These are phyloP conservation scores for Diadophis punctatus DNA, from an alignment of 2,113 vertebrate species.

Conservation along the genomic window DNA sequence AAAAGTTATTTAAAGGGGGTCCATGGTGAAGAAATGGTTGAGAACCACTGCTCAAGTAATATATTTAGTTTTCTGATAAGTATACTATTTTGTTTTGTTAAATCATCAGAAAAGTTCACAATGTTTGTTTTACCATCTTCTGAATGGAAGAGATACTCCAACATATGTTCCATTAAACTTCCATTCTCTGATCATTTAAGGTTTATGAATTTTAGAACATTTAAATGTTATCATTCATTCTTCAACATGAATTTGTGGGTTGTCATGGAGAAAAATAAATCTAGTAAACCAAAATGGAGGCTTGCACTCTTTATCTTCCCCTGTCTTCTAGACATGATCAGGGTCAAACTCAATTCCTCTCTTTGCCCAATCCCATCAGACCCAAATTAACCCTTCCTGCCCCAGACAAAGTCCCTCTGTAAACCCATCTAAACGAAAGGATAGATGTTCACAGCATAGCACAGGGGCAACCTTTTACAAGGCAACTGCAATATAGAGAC, in stretches of 20 bases:
- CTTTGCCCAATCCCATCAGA: not conserved
- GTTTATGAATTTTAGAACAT: not conserved
- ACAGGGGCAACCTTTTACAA: not conserved
- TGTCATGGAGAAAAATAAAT: not conserved
- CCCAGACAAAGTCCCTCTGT: not conserved
- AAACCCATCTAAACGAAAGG: not conserved
- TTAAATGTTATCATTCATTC: not conserved
- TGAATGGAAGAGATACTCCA: not conserved
- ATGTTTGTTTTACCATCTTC: not conserved
- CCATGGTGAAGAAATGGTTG: not conserved
- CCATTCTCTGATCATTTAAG: not conserved
- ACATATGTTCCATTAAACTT: not conserved
- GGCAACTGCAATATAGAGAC: not conserved
- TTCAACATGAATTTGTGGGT: not conserved
- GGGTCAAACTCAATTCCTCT: not conserved
- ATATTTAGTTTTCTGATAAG: not conserved
- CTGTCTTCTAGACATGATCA: not conserved
- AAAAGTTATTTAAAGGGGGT: not conserved
- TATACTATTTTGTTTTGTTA: not conserved
- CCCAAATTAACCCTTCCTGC: not conserved
- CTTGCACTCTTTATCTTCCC: not conserved
- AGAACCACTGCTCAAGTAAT: not conserved
- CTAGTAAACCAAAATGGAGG: not conserved
- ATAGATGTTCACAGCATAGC: not conserved
- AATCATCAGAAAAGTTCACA: not conserved